Conservation (phyloP, 2,888 invertebrate species). For the Leucophenga maculata region DNA sequence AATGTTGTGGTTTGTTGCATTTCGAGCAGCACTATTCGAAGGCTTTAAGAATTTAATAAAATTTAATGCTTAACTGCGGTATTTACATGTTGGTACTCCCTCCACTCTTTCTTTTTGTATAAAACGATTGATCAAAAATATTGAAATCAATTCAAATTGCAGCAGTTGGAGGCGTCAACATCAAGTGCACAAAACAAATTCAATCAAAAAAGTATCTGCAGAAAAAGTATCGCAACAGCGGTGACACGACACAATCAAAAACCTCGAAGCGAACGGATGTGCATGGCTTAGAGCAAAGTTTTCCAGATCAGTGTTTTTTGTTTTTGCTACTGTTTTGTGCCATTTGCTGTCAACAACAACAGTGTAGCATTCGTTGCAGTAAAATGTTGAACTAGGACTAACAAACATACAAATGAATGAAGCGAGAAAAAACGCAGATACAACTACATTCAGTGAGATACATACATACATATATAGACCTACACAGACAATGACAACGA, state of each 20-base stretch:
- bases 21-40: background rate
- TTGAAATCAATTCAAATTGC: slow-evolving; percentile 41
- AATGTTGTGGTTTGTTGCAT: slow-evolving; percentile 37
- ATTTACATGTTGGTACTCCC: background rate
- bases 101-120: background rate
- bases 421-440: slow-evolving; percentile 31
- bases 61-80: background rate
- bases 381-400: slow-evolving; percentile 42
- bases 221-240: slow-evolving; percentile 13
- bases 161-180: slow-evolving; percentile 31
- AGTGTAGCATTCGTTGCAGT: slow-evolving; percentile 26
- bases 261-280: slow-evolving; percentile 42
- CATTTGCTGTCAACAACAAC: slow-evolving; percentile 12
- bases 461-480: slow-evolving; percentile 20
- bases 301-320: slow-evolving; percentile 31
- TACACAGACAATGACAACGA: slow-evolving; percentile 43
- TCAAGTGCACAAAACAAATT: slow-evolving; percentile 54
- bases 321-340: slow-evolving; percentile 19
- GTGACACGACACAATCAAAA: slow-evolving; percentile 19
- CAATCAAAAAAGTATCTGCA: slow-evolving; percentile 48
- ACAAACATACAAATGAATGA: slow-evolving; percentile 5
- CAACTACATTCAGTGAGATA: slow-evolving; percentile 31
- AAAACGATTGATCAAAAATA: slow-evolving; percentile 43
- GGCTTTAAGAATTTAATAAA: background rate
- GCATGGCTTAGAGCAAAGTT: slow-evolving; percentile 8